Evolutionary conservation across 2,113 vertebrate species (phyloP), one percentile per base, ranked within the genome.

Genomic region (Todiramphus saurophagus): DNA sequence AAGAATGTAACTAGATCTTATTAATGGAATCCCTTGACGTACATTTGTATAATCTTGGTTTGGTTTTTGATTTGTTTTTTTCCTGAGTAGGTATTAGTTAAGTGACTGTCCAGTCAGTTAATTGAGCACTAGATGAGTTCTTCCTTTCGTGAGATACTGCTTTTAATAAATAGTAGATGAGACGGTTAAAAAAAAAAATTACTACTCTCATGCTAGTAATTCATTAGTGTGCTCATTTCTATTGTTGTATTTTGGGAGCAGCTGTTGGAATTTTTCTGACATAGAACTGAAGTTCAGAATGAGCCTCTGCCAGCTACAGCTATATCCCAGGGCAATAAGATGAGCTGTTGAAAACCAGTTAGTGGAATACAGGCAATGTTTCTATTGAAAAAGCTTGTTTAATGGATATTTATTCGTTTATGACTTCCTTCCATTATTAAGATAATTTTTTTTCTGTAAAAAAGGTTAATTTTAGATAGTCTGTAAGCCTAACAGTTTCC

Each of bases 61-160:
- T 0, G 0, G 0, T 12, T 15, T 24, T 25, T 50, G 50, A 50
- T 50, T 50, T 50, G 21, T 50, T 33, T 56, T 31, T 80, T 53
- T 2, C 19, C 33, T 73, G 16, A 56, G 28, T 9, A 67, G 1
- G 5, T 83, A 39, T 33, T 31, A 56, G 23, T 44, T 68, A 79
- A 69, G 41, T 62, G 69, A 55, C 28, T 16, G 10, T 7, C 3
- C 69, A 25, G 24, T 80, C 43, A 76, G 46, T 25, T 33, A 76
- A 59, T 43, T 41, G 25, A 82, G 30, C 44, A 13, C 10, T 59
- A 66, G n/a, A 37, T 66, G 39, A 66, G 8, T 59, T 93, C 44
- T 53, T 80, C 19, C 3, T 6, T 74, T 77, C 66, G 10, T 58
- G 27, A 74, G 66, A 9, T 17, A 89, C 56, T 69, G 46, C 33